Percentiles rank a stretch among this genome's conserved stretches.
These are phyloP conservation scores for Pseudorhombus dupliciocellatus DNA, from an alignment of 2,113 vertebrate species.

Conservation along the genomic window DNA sequence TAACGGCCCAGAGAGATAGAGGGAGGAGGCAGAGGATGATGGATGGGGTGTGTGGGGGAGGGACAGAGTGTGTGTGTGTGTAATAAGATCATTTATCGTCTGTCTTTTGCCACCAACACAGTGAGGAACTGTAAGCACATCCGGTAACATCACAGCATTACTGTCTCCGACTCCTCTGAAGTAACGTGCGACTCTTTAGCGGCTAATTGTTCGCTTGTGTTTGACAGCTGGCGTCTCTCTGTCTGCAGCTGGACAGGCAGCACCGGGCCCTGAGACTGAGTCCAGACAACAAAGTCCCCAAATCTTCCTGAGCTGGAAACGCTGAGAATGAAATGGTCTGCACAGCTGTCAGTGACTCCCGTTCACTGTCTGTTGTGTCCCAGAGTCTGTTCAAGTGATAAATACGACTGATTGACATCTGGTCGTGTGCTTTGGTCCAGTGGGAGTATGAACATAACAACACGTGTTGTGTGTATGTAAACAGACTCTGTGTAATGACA, in stretches of 20 bases:
- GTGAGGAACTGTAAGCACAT: neutral
- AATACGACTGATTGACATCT: no score
- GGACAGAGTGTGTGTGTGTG: neutral
- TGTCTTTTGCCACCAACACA: neutral
- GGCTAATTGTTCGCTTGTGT: neutral
- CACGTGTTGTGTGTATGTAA: no score
- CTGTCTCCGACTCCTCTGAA: neutral
- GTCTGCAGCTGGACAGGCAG: neutral
- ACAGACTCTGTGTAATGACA: no score
- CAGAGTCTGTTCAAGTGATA: no score
- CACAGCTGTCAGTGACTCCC: no score
- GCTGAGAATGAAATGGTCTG: no score
- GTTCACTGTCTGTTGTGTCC: no score
- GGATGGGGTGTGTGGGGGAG: constrained; percentile 28
- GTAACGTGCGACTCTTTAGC: neutral
- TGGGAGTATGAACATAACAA: no score
- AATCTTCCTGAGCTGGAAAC: no score
- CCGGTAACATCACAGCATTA: neutral
- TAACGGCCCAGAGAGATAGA: constrained; percentile 12
- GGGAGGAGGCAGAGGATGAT: constrained; percentile 22
- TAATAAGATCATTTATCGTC: neutral
- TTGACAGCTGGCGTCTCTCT: constrained; percentile 1
- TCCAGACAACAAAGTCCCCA: no score
- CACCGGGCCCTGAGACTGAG: no score
- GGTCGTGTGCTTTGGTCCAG: no score